These are phyloP conservation scores for Geopemphigus sp. DNA, from an alignment of 1,140 invertebrate genomes.

Conservation along the genomic window DNA sequence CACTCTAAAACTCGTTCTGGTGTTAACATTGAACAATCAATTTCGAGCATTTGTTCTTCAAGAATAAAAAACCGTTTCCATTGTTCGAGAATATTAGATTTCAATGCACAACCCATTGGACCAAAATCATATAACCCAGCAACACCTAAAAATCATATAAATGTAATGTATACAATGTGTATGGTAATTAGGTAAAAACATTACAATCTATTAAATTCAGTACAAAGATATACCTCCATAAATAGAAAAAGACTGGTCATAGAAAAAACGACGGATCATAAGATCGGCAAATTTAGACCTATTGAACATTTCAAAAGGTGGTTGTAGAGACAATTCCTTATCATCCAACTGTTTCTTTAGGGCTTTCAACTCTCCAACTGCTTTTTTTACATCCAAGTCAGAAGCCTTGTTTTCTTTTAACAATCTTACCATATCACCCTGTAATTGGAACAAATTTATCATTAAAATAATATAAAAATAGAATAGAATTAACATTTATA, in stretches of 20 bases:
- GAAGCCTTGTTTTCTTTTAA: conserved; percentile 82
- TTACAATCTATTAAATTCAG: no score
- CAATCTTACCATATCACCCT: conserved; percentile 85
- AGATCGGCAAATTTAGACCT: conserved; percentile 94
- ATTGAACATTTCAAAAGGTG: conserved; percentile 78
- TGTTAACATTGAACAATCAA: conserved; percentile 95
- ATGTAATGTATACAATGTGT: no score
- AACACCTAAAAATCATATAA: conserved; percentile 58
- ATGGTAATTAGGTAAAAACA: no score
- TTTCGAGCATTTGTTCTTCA: conserved; percentile 98
- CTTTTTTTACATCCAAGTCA: conserved; percentile 89
- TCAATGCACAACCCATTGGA: conserved; percentile 98
- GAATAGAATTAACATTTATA: no score
- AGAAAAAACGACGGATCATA: conserved; percentile 95
- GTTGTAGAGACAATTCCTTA: conserved; percentile 82
- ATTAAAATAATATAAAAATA: no score
- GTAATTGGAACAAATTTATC: not conserved
- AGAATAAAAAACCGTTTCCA: conserved; percentile 97
- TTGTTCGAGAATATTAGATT: conserved; percentile 86
- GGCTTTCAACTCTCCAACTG: conserved; percentile 86
- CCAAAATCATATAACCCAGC: conserved; percentile 94
- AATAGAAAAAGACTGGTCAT: conserved; percentile 98
- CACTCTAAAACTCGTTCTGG: conserved; percentile 93
- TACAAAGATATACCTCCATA: conserved; percentile 81
- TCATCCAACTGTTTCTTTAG: conserved; percentile 92